These are phyloP conservation scores for Neolamprologus ventralis DNA, from an alignment of 2,113 vertebrate genomes.

Conservation along the genomic window DNA sequence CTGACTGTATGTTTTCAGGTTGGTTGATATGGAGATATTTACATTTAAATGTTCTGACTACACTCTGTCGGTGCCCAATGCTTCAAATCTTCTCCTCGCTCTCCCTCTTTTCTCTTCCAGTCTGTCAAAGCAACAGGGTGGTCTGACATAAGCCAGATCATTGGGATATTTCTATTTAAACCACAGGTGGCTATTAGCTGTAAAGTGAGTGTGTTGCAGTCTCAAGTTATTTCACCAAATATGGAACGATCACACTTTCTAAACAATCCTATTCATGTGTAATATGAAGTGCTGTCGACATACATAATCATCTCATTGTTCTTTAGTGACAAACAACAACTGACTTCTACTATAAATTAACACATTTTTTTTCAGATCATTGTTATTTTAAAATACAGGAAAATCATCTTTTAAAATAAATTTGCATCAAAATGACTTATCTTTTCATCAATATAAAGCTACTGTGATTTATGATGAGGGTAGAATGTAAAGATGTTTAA, in stretches of 20 bases:
- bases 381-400: not conserved
- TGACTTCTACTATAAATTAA: not conserved
- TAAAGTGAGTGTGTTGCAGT: not conserved
- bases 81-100: not conserved
- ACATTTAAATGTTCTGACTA: conserved; percentile 42
- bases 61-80: not conserved
- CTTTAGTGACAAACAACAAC: not conserved
- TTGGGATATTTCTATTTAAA: not conserved
- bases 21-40: conserved; percentile 19
- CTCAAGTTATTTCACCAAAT: not conserved
- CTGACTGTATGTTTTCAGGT: conserved; percentile 10
- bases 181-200: not conserved
- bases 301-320: not conserved
- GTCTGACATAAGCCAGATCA: not conserved
- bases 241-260: not conserved
- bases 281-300: not conserved
- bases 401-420: not conserved
- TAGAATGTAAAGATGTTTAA: not conserved
- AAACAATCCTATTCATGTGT: not conserved
- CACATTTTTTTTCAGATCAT: not conserved
- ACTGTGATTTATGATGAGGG: not conserved
- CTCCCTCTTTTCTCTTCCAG: conserved; percentile 25
- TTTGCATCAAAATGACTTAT: not conserved
- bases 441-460: not conserved
- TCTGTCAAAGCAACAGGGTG: conserved; percentile 24